phyloP scores from a whole-genome alignment of 2,113 vertebrate genomes.

The Perognathus longimembris region DNA sequence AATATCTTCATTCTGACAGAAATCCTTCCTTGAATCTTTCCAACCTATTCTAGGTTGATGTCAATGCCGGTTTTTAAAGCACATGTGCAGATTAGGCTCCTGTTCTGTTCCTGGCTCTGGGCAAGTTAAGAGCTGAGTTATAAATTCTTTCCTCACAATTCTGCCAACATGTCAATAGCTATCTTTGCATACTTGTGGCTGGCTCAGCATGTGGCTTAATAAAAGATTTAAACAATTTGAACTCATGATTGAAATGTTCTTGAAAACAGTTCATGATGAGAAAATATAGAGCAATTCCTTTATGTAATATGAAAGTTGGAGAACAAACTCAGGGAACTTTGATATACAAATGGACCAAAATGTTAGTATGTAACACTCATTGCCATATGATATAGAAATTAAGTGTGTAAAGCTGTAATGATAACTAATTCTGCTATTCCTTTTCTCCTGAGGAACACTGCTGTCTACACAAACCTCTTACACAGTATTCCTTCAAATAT shows the following conservation, averaged over 20 bases:
- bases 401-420: slow-evolving; percentile 41
- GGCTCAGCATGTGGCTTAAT: neutral
- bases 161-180: neutral
- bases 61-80: neutral
- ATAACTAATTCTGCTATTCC: neutral
- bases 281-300: neutral
- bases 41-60: neutral
- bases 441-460: neutral
- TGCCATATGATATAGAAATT: slow-evolving; percentile 14
- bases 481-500: neutral
- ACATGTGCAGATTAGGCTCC: neutral
- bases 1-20: neutral
- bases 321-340: neutral
- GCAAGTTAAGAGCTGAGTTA: neutral
- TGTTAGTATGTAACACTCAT: neutral
- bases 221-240: neutral
- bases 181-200: neutral
- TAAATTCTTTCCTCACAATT: neutral
- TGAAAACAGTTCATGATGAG: slow-evolving; percentile 7
- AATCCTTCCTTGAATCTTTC: neutral
- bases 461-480: neutral
- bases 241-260: neutral
- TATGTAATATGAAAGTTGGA: neutral
- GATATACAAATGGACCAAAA: neutral
- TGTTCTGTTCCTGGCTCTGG: neutral